Evolutionary conservation across 2,888 invertebrate species (phyloP), one percentile per base, ranked within the genome.

Genomic region (Drosophila fungiperda): DNA sequence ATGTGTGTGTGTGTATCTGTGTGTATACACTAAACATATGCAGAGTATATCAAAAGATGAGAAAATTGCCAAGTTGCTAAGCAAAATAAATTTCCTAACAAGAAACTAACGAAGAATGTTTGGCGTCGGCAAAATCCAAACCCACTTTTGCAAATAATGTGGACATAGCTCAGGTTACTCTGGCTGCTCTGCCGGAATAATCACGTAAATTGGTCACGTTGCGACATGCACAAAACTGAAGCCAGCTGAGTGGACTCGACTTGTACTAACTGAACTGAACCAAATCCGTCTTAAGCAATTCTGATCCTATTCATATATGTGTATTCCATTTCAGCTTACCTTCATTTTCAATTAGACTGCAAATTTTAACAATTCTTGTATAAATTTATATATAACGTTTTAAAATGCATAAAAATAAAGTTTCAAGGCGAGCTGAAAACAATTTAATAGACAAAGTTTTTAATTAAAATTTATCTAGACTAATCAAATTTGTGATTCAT

Each of bases 1-100:
- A 0, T 48, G 40, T 26, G 17, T 49, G 17, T 26, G 17, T 17
- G 8, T 1, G 7, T 2, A 15, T 17, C 23, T 17, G 35, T 15
- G 20, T 33, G 48, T 20, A 55, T 45, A 42, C 64, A 38, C 49
- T 60, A 26, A 70, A 36, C 68, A 77, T 77, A 77, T 80, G 77
- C 70, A 65, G 66, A 57, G 49, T 23, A 53, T 54, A 66, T 52
- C 36, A 42, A 64, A 76, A 78, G 49, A 77, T 75, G 64, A 40
- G 40, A 49, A 78, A 65, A 77, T 58, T 74, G 67, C 62, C 63
- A 73, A 68, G 73, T 70, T 76, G 50, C 49, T 59, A 53, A 40
- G 49, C 60, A 26, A 42, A 45, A 63, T 8, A 57, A 61, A 55
- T 64, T 64, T 70, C 32, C 49, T 76, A 78, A 70, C 67, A 58